phyloP scores from a whole-genome alignment of 2,797 vertebrate species.

The Chaunax sp. region DNA sequence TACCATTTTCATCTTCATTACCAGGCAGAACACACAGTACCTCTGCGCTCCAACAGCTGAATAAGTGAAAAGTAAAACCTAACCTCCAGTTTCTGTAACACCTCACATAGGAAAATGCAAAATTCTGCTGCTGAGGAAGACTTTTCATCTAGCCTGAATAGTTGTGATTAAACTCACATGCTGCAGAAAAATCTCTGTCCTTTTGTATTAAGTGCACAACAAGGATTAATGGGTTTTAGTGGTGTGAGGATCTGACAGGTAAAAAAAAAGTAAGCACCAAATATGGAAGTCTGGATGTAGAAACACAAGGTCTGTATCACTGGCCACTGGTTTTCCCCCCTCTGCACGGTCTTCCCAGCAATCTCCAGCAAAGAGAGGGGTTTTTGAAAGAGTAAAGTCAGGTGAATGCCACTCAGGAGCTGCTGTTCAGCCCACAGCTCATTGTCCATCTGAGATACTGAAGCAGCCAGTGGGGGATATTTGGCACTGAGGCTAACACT shows the following conservation, averaged over 20 bases:
- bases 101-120: conserved; percentile 46
- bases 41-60: conserved; percentile 48
- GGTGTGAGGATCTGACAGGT: conserved; percentile 66
- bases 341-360: conserved; percentile 31
- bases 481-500: conserved; percentile 86
- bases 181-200: conserved; percentile 40
- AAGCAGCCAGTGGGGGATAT: conserved; percentile 22
- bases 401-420: conserved; percentile 24
- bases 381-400: conserved; percentile 33
- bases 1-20: conserved; percentile 64
- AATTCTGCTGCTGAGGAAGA: conserved; percentile 29
- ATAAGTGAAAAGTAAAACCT: conserved; percentile 41
- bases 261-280: conserved; percentile 62
- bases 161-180: conserved; percentile 53
- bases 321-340: conserved; percentile 58
- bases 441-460: conserved; percentile 34
- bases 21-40: conserved; percentile 24
- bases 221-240: conserved; percentile 65
- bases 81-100: conserved; percentile 25
- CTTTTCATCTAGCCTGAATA: conserved; percentile 38
- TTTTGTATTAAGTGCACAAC: conserved; percentile 71
- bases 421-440: conserved; percentile 41
- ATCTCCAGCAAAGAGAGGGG: conserved; percentile 40
- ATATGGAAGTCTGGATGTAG: conserved; percentile 49
- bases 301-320: conserved; percentile 49